Evolutionary conservation across 2,113 vertebrate genomes (phyloP).

Genomic region (Hipposideros armiger): DNA sequence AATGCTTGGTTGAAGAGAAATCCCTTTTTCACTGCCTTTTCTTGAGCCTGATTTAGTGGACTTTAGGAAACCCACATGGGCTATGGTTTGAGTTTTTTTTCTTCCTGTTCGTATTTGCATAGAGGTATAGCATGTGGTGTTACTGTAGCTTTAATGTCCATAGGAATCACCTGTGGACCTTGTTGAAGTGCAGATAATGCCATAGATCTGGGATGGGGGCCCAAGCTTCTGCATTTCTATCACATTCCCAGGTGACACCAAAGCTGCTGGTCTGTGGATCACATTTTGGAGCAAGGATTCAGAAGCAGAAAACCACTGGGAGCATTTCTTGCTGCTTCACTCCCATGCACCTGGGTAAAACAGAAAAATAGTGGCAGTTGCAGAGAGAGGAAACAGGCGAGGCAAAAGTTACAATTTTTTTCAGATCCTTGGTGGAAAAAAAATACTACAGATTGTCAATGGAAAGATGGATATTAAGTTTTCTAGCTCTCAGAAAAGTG

Average conservation of each 20-base stretch:
- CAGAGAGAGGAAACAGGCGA: not conserved
- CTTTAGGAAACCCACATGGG: not conserved
- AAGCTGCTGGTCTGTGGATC: not conserved
- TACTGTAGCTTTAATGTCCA: not conserved
- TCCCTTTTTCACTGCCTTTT: not conserved
- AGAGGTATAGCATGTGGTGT: not conserved
- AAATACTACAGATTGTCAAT: not conserved
- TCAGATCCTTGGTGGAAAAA: not conserved
- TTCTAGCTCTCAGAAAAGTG: not conserved
- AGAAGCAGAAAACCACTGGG: not conserved
- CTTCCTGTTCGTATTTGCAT: not conserved
- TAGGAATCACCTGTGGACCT: no score
- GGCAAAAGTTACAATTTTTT: not conserved
- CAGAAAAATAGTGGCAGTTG: not conserved
- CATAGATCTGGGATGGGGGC: fast-evolving
- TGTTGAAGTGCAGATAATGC: not conserved
- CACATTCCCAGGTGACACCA: not conserved
- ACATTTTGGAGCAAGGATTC: not conserved
- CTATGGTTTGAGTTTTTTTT: not conserved
- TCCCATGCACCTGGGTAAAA: not conserved
- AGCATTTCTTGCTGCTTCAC: not conserved
- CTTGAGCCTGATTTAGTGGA: not conserved
- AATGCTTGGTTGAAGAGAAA: not conserved
- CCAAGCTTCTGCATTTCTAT: not conserved
- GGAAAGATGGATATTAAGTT: not conserved